These are phyloP conservation scores for Synanthedon tipuliformis DNA, from an alignment of 2,888 invertebrate genomes.

Conservation along the genomic window DNA sequence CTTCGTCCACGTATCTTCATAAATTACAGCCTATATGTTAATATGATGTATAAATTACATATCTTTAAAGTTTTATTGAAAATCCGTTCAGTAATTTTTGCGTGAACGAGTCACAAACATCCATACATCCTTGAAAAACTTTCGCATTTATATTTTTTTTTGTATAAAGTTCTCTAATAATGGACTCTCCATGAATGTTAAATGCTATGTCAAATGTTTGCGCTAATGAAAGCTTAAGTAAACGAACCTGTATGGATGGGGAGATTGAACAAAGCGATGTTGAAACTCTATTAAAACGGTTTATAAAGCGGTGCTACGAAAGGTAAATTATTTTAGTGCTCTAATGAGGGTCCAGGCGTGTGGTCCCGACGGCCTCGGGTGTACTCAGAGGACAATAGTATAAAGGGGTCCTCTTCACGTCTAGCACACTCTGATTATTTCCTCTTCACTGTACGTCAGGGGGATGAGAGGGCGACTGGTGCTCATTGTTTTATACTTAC, in stretches of 20 bases:
- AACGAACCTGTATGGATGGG: not conserved
- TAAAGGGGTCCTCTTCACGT: slow-evolving; percentile 25
- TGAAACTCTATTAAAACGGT: not conserved
- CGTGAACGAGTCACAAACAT: too few relatives aligned
- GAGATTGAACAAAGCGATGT: not conserved
- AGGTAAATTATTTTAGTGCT: slow-evolving; percentile 40
- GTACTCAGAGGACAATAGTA: slow-evolving; percentile 24
- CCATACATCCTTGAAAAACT: too few relatives aligned
- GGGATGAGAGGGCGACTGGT: not conserved
- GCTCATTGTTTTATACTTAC: slow-evolving; percentile 34
- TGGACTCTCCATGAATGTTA: too few relatives aligned
- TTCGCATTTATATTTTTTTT: too few relatives aligned
- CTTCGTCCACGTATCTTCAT: too few relatives aligned
- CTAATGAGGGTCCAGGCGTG: slow-evolving; percentile 32
- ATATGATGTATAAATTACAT: too few relatives aligned
- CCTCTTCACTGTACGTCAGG: slow-evolving; percentile 16
- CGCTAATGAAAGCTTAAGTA: not conserved
- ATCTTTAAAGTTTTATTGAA: too few relatives aligned
- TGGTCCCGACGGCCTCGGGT: slow-evolving; percentile 15
- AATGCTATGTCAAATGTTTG: too few relatives aligned
- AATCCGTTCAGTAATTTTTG: too few relatives aligned
- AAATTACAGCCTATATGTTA: too few relatives aligned
- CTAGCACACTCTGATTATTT: slow-evolving; percentile 43
- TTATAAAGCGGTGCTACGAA: slow-evolving; percentile 11
- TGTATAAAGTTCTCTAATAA: too few relatives aligned